Evolutionary conservation across 2,797 vertebrate species (phyloP).

Genomic region (Urophycis tenuis): DNA sequence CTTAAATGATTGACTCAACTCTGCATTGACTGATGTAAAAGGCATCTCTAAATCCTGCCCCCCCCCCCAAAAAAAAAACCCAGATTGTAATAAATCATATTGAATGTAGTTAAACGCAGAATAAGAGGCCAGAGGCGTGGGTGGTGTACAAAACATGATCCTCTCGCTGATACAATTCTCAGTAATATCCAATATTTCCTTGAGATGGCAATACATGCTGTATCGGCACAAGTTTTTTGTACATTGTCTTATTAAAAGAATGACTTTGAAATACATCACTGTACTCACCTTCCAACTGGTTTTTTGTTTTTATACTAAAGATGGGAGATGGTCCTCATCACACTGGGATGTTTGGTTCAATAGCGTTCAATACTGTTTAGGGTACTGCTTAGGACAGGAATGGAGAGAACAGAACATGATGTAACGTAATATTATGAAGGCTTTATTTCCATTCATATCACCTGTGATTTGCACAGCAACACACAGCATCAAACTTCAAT

Average conservation of each 20-base stretch:
- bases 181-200: slow-evolving; percentile 23
- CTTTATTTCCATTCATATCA: slow-evolving; percentile 52
- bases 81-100: slow-evolving; percentile 7
- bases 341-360: background rate
- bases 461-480: slow-evolving; percentile 62
- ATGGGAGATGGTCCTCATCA: background rate
- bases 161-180: slow-evolving; percentile 17
- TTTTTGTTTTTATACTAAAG: slow-evolving; percentile 18
- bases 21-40: slow-evolving; percentile 3
- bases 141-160: background rate
- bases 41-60: slow-evolving; percentile 7
- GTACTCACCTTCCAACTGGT: slow-evolving; percentile 24
- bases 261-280: slow-evolving; percentile 58
- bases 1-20: slow-evolving; percentile 4
- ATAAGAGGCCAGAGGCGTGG: slow-evolving; percentile 12
- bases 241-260: slow-evolving; percentile 72
- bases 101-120: slow-evolving; percentile 14
- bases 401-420: background rate
- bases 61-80: background rate
- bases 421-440: slow-evolving; percentile 13
- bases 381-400: background rate
- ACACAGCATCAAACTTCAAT: slow-evolving; percentile 44
- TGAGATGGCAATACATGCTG: slow-evolving; percentile 46
- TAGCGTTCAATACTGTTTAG: background rate
- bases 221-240: slow-evolving; percentile 68